A percentile compares a stretch with the other conserved stretches of the same genome.
Conservation (phyloP, 2,888 invertebrate species). For the Hirtodrosophila duncani region DNA sequence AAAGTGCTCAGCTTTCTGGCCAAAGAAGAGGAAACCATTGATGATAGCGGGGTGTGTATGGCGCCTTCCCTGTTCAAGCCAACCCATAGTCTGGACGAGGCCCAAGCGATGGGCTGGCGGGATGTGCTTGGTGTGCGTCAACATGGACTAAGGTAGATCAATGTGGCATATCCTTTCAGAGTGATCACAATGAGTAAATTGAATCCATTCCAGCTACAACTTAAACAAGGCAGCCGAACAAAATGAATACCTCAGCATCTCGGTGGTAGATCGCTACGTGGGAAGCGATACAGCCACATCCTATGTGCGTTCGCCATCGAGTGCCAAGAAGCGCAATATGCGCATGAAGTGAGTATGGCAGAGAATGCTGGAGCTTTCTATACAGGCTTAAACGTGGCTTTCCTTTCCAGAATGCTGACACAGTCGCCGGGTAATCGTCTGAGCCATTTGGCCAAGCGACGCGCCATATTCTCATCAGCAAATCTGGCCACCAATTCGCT, state of each 20-base stretch:
- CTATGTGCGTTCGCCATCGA: constrained; percentile 79
- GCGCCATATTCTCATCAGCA: constrained; percentile 87
- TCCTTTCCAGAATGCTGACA: constrained; percentile 72
- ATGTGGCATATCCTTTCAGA: too few species aligned
- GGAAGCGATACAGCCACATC: constrained; percentile 86
- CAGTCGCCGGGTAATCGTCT: constrained; percentile 87
- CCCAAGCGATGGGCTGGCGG: constrained; percentile 80
- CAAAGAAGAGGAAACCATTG: constrained; percentile 11
- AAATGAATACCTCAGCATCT: constrained; percentile 83
- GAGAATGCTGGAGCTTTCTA: not conserved
- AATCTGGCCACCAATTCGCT: constrained; percentile 80
- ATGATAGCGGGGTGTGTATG: constrained; percentile 39
- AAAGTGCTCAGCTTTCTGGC: constrained; percentile 76
- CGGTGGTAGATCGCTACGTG: constrained; percentile 85
- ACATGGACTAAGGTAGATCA: constrained; percentile 88
- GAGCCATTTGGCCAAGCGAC: constrained; percentile 86
- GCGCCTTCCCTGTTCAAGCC: constrained; percentile 65
- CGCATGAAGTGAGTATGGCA: constrained; percentile 80
- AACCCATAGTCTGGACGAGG: constrained; percentile 68
- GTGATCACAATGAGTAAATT: too few species aligned
- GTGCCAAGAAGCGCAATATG: constrained; percentile 82
- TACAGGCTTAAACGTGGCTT: too few species aligned
- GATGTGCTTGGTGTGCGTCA: constrained; percentile 82
- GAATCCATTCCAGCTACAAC: constrained; percentile 82
- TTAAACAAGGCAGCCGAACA: constrained; percentile 84